These are phyloP conservation scores for Latrodectus geometricus DNA, from an alignment of 1,140 invertebrate species.

Conservation along the genomic window DNA sequence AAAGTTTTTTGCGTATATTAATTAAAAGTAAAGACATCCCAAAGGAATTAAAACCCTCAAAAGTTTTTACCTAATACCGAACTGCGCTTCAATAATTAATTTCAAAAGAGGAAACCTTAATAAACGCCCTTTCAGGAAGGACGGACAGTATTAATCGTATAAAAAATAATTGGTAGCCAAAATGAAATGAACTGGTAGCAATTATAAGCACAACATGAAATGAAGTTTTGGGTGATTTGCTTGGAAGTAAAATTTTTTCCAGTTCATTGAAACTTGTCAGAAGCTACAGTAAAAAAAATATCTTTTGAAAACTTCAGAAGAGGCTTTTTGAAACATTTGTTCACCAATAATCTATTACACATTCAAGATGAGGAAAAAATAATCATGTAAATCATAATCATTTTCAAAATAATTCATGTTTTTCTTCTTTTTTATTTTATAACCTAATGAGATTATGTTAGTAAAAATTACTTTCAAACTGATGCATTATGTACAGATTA, in stretches of 20 bases:
- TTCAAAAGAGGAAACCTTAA: constrained; percentile 33
- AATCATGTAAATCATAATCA: no score
- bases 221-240: constrained; percentile 8
- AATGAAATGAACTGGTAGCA: constrained; percentile 47
- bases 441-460: no score
- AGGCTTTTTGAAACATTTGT: no score
- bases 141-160: constrained; percentile 38
- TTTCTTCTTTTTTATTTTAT: no score
- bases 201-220: constrained; percentile 32
- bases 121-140: constrained; percentile 40
- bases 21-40: constrained; percentile 59
- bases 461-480: no score
- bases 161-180: constrained; percentile 47
- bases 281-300: no score
- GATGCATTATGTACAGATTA: no score
- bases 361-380: no score
- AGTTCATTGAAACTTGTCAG: background rate
- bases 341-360: no score
- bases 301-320: no score
- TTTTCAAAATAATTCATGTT: no score
- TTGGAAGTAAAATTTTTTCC: constrained; percentile 5
- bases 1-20: constrained; percentile 55
- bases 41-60: constrained; percentile 40
- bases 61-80: constrained; percentile 36
- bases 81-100: constrained; percentile 55